Base-by-base conservation (phyloP, 92 coral and sea anemone species). In the Heliopora coerulea region DNA sequence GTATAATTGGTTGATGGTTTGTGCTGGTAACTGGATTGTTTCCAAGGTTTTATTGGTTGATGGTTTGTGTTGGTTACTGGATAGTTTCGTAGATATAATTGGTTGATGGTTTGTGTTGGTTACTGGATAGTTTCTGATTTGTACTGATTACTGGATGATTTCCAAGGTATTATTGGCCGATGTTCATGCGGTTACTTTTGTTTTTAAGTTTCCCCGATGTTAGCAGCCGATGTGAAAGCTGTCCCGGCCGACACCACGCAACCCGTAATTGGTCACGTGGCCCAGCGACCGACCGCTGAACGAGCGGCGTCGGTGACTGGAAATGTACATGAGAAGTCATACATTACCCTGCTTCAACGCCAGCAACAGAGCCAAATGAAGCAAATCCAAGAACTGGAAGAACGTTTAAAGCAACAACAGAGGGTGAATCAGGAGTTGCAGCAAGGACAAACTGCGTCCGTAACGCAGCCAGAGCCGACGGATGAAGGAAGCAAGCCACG, bases 361-460 rank as follows among this genome's bases (percentile, higher is more conserved):
- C 96, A 95, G 49, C 95, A 85, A 29, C 92, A 90, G 32, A 86
- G 86, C 49, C 99, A 95, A 58, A 73, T 88, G 49, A 83, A 83
- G 56, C 88, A 90, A 73, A 95, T 95, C 10, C 91, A 88, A 73
- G 80, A 82, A 20, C 86, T 95, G 3, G 88, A 87, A 62, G 91
- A 89, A 40, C 88, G 91, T 44, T 80, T 95, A 14, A 89, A 92
- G 56, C 97, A 90, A 54, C 98, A 93, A 37, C 98, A 93, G 60
- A 67, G 75, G 44, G 86, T 90, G 13, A 90, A 88, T 78, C 91
- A 88, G 56, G 87, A 88, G 30, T 86, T 90, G 60, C 92, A 88
- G 20, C 89, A 90, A 54, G 88, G 79, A 27, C 78, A 84, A 78
- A 59, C 30, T 28, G 10, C 54, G 35, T 23, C 61, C 52, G 27